phyloP scores from a whole-genome alignment of 2,113 vertebrate species.

The Myanophis thanlyinensis region DNA sequence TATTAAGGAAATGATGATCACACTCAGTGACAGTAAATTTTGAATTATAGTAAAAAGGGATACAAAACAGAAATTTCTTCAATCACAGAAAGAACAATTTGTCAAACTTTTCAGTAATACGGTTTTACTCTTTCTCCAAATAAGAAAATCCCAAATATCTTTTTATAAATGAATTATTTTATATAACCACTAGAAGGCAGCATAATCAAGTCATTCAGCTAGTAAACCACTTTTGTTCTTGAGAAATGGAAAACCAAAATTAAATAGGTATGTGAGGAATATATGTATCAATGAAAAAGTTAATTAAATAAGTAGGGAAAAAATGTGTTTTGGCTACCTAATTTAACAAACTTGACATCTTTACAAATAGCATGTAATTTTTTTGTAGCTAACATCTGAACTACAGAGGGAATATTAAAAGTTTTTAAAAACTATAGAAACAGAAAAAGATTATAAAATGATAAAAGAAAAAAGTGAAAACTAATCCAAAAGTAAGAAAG shows the following conservation, averaged over 20 bases:
- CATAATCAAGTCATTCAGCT: neutral
- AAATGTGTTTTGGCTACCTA: neutral
- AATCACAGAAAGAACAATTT: neutral
- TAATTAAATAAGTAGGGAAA: neutral
- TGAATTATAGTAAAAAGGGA: neutral
- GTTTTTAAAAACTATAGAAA: neutral
- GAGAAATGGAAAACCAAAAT: neutral
- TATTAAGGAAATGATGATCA: neutral
- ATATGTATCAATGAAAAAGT: neutral
- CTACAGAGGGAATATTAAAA: neutral
- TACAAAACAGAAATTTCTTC: neutral
- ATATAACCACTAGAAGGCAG: conserved; percentile 5
- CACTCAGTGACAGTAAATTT: neutral
- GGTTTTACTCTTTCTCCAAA: conserved; percentile 17
- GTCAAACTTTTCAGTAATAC: neutral
- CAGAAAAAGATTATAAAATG: neutral
- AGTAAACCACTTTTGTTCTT: neutral
- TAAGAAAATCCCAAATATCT: neutral
- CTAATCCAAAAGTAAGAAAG: neutral
- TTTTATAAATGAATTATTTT: neutral
- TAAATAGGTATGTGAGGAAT: neutral
- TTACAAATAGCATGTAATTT: neutral
- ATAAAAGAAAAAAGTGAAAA: neutral
- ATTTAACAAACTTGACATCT: neutral
- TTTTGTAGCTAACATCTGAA: neutral